phyloP scores from a whole-genome alignment of 2,888 invertebrate genomes.

The Ennomos fuscantarius region DNA sequence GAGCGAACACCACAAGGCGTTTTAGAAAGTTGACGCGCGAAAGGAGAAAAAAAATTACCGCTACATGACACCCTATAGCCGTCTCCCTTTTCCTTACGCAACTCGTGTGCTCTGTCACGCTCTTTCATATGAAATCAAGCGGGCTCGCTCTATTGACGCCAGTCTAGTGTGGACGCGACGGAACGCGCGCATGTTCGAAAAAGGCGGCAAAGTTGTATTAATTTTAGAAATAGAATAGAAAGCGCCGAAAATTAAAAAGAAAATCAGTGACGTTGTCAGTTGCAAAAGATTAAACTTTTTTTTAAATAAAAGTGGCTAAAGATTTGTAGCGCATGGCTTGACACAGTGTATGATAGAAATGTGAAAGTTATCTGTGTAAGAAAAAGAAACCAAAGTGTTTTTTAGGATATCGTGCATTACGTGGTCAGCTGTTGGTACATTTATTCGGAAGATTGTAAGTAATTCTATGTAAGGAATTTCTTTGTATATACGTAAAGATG shows the following conservation, averaged over 20 bases:
- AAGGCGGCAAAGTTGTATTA: constrained; percentile 51
- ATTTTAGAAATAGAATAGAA: constrained; percentile 48
- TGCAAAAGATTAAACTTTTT: neutral
- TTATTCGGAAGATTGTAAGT: constrained; percentile 24
- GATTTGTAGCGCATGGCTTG: constrained; percentile 9
- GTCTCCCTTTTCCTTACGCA: constrained; percentile 52
- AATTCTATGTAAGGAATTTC: neutral
- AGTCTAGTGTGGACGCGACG: constrained; percentile 63
- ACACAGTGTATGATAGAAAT: constrained; percentile 47
- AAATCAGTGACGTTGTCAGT: constrained; percentile 27
- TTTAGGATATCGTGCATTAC: constrained; percentile 20
- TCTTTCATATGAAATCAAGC: constrained; percentile 61
- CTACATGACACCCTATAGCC: constrained; percentile 71
- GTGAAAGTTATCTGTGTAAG: constrained; percentile 67
- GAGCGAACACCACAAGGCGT: constrained; percentile 67
- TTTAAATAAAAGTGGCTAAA: constrained; percentile 9
- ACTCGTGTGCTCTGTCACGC: constrained; percentile 51
- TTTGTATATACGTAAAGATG: too few species aligned
- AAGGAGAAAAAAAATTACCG: constrained; percentile 82
- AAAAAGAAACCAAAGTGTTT: constrained; percentile 36
- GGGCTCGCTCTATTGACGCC: constrained; percentile 59
- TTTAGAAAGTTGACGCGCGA: constrained; percentile 83
- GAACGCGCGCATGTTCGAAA: constrained; percentile 63
- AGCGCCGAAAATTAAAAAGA: constrained; percentile 20
- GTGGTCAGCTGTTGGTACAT: constrained; percentile 25